Evolutionary conservation across 2,888 invertebrate genomes (phyloP).

Genomic region (Gibbula magus): DNA sequence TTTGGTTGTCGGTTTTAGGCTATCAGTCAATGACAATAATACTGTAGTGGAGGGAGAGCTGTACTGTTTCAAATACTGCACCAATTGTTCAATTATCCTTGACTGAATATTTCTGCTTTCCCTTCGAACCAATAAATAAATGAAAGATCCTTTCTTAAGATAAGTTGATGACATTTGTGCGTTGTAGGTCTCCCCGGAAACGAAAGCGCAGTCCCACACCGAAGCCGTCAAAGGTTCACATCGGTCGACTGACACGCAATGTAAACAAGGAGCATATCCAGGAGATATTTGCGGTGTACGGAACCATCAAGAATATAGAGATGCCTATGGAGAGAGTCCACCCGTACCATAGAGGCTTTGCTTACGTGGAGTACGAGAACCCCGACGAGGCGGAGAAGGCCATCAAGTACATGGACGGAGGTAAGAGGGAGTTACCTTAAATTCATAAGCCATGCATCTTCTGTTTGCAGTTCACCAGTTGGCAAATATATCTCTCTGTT

Average conservation of each 20-base stretch:
- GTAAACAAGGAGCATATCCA: slow-evolving; percentile 82
- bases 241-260: slow-evolving; percentile 93
- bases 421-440: slow-evolving; percentile 76
- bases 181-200: slow-evolving; percentile 74
- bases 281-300: slow-evolving; percentile 76
- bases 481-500: no score
- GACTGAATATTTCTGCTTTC: neutral
- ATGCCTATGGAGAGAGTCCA: slow-evolving; percentile 92
- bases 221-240: slow-evolving; percentile 93
- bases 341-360: slow-evolving; percentile 92
- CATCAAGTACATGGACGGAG: slow-evolving; percentile 99
- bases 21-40: no score
- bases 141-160: neutral
- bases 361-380: slow-evolving; percentile 94
- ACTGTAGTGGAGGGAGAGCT: no score
- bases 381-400: slow-evolving; percentile 98
- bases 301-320: slow-evolving; percentile 88
- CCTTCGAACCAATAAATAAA: neutral
- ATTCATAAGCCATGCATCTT: no score
- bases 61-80: no score
- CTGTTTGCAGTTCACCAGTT: no score
- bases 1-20: no score
- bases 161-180: neutral
- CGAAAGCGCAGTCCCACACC: slow-evolving; percentile 89
- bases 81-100: no score